Evolutionary conservation across 1,140 invertebrate genomes (phyloP).

Genomic region (Drosophila orena): DNA sequence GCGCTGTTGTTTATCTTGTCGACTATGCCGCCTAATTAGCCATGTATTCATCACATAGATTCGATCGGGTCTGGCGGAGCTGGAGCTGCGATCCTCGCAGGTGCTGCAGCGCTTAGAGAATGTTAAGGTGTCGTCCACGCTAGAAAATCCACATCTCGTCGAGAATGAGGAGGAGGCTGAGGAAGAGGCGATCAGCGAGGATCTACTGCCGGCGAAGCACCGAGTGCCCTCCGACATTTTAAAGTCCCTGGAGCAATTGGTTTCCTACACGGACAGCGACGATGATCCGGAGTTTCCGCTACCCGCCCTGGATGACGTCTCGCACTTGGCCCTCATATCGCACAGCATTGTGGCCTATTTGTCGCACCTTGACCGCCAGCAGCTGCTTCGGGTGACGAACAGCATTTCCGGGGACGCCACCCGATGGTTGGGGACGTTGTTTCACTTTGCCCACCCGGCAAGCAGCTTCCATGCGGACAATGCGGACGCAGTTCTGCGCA

Average conservation of each 20-base stretch:
- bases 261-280: conserved; percentile 81
- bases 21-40: not conserved
- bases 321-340: conserved; percentile 81
- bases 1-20: conserved; percentile 20
- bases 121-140: conserved; percentile 52
- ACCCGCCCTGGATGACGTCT: conserved; percentile 82
- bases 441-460: conserved; percentile 71
- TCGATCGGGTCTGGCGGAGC: conserved; percentile 80
- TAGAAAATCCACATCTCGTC: not conserved
- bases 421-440: conserved; percentile 77
- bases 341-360: conserved; percentile 84
- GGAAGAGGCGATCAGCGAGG: not conserved
- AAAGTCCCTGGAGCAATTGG: conserved; percentile 73
- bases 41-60: conserved; percentile 54
- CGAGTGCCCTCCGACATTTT: conserved; percentile 81
- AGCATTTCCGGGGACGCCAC: conserved; percentile 82
- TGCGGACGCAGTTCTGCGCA: conserved; percentile 70
- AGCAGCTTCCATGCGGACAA: conserved; percentile 82
- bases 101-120: conserved; percentile 81
- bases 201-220: conserved; percentile 60
- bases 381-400: conserved; percentile 72
- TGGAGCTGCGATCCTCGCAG: conserved; percentile 79
- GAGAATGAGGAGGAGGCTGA: conserved; percentile 9
- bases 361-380: conserved; percentile 75
- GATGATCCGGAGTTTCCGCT: conserved; percentile 82